phyloP scores from a whole-genome alignment of 2,888 invertebrate species.

The Tenthredo amoena region DNA sequence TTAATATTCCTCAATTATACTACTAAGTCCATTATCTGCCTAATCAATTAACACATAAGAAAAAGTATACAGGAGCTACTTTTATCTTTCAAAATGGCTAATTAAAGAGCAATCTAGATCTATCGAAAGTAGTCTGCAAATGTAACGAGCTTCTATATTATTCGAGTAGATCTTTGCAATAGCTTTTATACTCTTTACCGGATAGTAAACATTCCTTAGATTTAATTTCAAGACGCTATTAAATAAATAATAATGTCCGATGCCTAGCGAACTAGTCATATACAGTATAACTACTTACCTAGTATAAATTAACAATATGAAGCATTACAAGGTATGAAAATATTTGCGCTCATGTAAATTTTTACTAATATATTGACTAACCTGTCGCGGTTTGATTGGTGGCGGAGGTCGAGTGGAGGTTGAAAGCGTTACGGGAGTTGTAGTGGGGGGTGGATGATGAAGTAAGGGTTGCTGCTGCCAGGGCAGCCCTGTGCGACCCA shows the following conservation, averaged over 20 bases:
- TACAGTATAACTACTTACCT: constrained; percentile 41
- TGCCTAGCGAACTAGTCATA: constrained; percentile 20
- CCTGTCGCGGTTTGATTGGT: constrained; percentile 77
- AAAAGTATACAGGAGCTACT: neutral
- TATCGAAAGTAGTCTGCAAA: neutral
- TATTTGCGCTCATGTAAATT: neutral
- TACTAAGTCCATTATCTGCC: neutral
- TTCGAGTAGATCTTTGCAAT: neutral
- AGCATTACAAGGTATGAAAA: constrained; percentile 15
- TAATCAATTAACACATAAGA: neutral
- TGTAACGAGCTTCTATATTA: neutral
- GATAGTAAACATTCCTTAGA: constrained; percentile 4
- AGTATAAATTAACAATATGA: neutral
- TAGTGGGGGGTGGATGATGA: constrained; percentile 75
- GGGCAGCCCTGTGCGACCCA: constrained; percentile 74
- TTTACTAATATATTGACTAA: constrained; percentile 57
- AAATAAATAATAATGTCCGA: constrained; percentile 10
- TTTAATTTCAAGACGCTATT: neutral
- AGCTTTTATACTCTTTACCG: constrained; percentile 15
- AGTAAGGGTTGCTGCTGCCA: constrained; percentile 78
- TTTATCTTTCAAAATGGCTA: neutral
- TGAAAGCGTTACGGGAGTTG: constrained; percentile 70
- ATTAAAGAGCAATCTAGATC: neutral
- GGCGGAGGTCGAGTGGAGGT: constrained; percentile 74
- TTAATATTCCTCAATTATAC: constrained; percentile 17